Percentiles rank a stretch among this genome's conserved stretches.
Evolutionary conservation across 2,113 vertebrate genomes (phyloP).

Genomic region (Ivindomyrus marchei): DNA sequence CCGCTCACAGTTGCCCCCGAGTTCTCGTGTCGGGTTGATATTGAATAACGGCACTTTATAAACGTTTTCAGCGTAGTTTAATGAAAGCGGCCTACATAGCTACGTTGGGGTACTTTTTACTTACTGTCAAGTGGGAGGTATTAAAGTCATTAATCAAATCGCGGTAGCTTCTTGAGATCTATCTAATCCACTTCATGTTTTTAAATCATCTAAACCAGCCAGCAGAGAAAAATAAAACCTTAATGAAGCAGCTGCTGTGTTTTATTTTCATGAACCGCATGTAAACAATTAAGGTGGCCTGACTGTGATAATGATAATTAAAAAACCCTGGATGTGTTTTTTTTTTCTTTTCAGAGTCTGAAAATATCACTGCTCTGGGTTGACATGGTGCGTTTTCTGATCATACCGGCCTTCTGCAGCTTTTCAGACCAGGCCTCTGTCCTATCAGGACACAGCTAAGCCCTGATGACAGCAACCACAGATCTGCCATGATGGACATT

Average conservation of each 20-base stretch:
- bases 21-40: conserved; percentile 24
- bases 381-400: background rate
- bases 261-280: background rate
- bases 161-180: conserved; percentile 35
- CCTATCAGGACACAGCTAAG: background rate
- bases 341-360: background rate
- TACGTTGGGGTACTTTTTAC: background rate
- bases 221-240: conserved; percentile 20
- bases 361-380: background rate
- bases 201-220: conserved; percentile 36
- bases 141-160: conserved; percentile 42
- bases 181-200: conserved; percentile 39
- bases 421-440: background rate
- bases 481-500: background rate
- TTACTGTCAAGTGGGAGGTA: conserved; percentile 18
- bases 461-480: background rate
- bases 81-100: conserved; percentile 37
- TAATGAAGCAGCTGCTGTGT: conserved; percentile 30
- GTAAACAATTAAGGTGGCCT: background rate
- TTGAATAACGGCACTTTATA: conserved; percentile 23
- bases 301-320: background rate
- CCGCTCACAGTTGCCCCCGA: conserved; percentile 19
- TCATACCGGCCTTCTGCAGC: background rate
- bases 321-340: background rate
- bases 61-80: conserved; percentile 33